Conservation (phyloP, 2,888 invertebrate species). For the Hipparchia semele region DNA sequence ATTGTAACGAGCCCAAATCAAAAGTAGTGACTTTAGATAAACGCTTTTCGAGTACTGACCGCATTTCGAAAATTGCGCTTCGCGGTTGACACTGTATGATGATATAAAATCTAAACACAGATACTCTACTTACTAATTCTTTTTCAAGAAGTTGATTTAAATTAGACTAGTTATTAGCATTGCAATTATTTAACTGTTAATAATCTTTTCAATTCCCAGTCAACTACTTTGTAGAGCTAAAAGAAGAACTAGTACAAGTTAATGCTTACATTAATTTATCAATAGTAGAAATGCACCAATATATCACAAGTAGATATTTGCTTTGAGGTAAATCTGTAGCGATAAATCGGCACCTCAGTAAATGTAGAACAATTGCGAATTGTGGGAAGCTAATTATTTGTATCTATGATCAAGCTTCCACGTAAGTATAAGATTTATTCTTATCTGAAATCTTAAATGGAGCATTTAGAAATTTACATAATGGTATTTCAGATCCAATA, state of each 20-base stretch:
- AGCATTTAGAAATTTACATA: conserved; percentile 36
- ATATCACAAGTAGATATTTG: not conserved
- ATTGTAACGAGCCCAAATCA: too few relatives aligned
- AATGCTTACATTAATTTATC: not conserved
- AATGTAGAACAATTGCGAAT: conserved; percentile 47
- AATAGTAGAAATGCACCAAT: not conserved
- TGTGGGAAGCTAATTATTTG: conserved; percentile 45
- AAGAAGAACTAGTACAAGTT: not conserved
- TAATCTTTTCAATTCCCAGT: too few relatives aligned
- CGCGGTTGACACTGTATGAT: too few relatives aligned
- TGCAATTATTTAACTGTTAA: too few relatives aligned
- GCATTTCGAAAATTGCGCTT: too few relatives aligned
- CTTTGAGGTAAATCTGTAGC: conserved; percentile 14
- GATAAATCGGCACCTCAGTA: conserved; percentile 39
- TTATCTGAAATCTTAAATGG: conserved; percentile 37
- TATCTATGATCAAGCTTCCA: conserved; percentile 45
- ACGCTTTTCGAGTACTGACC: too few relatives aligned
- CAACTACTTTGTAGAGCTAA: not conserved
- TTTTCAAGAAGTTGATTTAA: too few relatives aligned
- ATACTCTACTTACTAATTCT: too few relatives aligned
- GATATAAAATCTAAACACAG: too few relatives aligned
- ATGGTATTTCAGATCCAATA: conserved; percentile 24
- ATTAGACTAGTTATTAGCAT: too few relatives aligned
- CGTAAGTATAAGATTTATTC: conserved; percentile 40
- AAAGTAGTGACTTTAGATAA: too few relatives aligned